Conservation (phyloP, 2,113 vertebrate species). For the Bos javanicus region DNA sequence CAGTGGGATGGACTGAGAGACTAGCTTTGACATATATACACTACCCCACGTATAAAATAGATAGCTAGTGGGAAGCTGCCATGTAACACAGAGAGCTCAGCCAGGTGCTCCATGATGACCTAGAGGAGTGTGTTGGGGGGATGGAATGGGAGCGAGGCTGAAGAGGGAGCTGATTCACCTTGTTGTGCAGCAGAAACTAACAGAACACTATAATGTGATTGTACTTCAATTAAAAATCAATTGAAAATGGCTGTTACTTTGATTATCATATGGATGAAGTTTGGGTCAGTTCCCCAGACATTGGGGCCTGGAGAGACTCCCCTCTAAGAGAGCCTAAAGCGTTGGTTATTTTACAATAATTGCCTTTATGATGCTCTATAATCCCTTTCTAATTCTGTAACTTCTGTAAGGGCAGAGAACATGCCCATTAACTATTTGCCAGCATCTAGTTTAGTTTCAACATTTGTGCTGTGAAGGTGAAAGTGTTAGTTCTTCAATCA, state of each 20-base stretch:
- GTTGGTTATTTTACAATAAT: background rate
- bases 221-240: background rate
- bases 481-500: background rate
- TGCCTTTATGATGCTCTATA: background rate
- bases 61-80: background rate
- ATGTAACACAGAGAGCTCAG: background rate
- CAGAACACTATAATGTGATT: background rate
- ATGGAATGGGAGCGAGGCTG: background rate
- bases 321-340: background rate
- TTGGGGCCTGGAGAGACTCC: background rate
- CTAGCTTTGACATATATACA: background rate
- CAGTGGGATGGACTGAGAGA: background rate
- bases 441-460: background rate
- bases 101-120: background rate
- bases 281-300: background rate
- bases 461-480: background rate
- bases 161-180: background rate
- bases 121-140: background rate
- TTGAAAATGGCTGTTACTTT: background rate
- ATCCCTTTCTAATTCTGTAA: background rate
- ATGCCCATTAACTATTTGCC: background rate
- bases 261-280: background rate
- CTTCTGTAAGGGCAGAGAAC: background rate
- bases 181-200: background rate
- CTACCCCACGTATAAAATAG: background rate